phyloP scores from a whole-genome alignment of 2,113 vertebrate genomes.

The Cryptomyrus ogoouensis region DNA sequence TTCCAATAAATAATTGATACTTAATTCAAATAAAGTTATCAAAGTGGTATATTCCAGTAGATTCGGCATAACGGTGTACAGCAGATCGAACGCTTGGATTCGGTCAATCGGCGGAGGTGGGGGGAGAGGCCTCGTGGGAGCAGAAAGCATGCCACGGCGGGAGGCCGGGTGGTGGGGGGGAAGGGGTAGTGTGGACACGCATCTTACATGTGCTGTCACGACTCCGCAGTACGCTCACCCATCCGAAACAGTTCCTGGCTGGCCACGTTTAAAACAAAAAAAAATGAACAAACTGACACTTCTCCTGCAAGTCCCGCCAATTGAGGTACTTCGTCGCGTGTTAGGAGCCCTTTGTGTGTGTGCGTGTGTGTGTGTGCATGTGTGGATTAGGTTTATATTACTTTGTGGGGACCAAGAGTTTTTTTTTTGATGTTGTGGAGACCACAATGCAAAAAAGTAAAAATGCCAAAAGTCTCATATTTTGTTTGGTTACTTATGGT shows the following conservation, averaged over 20 bases:
- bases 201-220: background rate
- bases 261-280: background rate
- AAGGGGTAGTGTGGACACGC: background rate
- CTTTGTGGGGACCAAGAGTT: no score
- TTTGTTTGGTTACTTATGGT: no score
- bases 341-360: constrained; percentile 38
- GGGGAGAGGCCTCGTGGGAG: background rate
- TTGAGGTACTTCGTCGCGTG: constrained; percentile 21
- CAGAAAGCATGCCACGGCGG: background rate
- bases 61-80: background rate
- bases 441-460: no score
- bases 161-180: background rate
- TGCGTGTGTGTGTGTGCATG: background rate
- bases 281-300: background rate
- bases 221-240: background rate
- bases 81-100: background rate
- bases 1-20: background rate
- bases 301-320: background rate
- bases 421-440: no score
- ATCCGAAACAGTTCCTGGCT: background rate
- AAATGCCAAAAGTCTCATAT: no score
- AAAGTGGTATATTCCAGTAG: constrained; percentile 6
- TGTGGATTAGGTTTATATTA: background rate
- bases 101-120: background rate
- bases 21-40: background rate